These are phyloP conservation scores for Acheta domesticus DNA, from an alignment of 2,888 invertebrate genomes.

Conservation along the genomic window DNA sequence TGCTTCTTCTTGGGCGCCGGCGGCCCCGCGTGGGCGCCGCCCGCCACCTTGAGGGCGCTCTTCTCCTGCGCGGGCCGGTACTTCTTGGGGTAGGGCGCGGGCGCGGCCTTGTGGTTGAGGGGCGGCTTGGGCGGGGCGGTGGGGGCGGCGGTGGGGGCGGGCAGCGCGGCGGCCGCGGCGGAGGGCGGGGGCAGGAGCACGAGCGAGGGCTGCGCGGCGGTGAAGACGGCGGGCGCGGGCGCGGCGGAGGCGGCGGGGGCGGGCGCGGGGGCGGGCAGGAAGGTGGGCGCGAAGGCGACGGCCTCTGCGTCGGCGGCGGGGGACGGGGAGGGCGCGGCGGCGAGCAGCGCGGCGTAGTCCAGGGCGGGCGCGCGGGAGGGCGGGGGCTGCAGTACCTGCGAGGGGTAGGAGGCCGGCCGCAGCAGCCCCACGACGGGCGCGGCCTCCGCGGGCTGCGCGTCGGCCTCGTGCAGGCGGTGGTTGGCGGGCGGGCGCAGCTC, in stretches of 20 bases:
- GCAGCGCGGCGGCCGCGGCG: background rate
- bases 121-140: background rate
- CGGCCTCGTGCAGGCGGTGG: background rate
- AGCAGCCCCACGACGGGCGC: background rate
- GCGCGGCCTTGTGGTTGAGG: conserved; percentile 43
- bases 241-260: background rate
- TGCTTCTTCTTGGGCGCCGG: background rate
- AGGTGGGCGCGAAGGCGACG: background rate
- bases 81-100: conserved; percentile 59
- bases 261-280: background rate
- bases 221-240: background rate
- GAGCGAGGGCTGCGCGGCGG: background rate
- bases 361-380: background rate
- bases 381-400: background rate
- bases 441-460: background rate
- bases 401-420: background rate
- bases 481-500: conserved; percentile 20
- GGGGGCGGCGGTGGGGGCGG: background rate
- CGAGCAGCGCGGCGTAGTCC: background rate
- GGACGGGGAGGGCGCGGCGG: background rate
- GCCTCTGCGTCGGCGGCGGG: background rate
- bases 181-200: background rate
- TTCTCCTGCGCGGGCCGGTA: conserved; percentile 47
- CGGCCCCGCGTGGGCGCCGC: background rate
- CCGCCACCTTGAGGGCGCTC: background rate